Conservation (phyloP, 37 sponge, comb jelly and placozoan genomes). For the Hormiphora californensis region DNA sequence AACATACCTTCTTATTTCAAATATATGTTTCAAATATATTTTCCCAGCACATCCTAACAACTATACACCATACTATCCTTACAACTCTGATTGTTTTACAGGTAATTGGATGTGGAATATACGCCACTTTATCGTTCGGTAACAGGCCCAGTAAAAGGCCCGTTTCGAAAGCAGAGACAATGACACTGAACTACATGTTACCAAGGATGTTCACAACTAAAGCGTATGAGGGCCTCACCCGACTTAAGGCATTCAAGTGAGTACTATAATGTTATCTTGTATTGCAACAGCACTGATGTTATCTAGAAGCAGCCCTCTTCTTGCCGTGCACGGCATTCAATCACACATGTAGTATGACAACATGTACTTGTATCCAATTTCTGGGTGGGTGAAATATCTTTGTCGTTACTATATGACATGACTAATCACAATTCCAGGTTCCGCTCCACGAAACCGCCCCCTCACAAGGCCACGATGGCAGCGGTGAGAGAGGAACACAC, state of each 20-base stretch:
- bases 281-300: too few relatives aligned
- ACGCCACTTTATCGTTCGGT: not conserved
- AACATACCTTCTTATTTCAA: too few relatives aligned
- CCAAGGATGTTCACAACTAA: slow-evolving; percentile 42
- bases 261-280: not conserved
- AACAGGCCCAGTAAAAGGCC: slow-evolving; percentile 1
- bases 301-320: too few relatives aligned
- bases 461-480: slow-evolving; percentile 24
- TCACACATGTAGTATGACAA: too few relatives aligned
- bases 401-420: too few relatives aligned
- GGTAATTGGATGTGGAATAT: slow-evolving; percentile 46
- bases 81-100: too few relatives aligned
- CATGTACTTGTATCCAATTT: too few relatives aligned
- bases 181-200: slow-evolving; percentile 35
- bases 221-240: slow-evolving; percentile 27
- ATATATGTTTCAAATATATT: too few relatives aligned
- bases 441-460: slow-evolving; percentile 26
- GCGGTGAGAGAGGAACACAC: slow-evolving; percentile 41
- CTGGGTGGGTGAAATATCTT: too few relatives aligned
- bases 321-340: too few relatives aligned
- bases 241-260: slow-evolving; percentile 42
- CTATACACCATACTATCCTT: too few relatives aligned
- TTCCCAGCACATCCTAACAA: too few relatives aligned
- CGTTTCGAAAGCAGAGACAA: slow-evolving; percentile 15
- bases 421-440: not conserved